These are phyloP conservation scores for Neodon shergylaensis DNA, from an alignment of 2,113 vertebrate species.

Conservation along the genomic window DNA sequence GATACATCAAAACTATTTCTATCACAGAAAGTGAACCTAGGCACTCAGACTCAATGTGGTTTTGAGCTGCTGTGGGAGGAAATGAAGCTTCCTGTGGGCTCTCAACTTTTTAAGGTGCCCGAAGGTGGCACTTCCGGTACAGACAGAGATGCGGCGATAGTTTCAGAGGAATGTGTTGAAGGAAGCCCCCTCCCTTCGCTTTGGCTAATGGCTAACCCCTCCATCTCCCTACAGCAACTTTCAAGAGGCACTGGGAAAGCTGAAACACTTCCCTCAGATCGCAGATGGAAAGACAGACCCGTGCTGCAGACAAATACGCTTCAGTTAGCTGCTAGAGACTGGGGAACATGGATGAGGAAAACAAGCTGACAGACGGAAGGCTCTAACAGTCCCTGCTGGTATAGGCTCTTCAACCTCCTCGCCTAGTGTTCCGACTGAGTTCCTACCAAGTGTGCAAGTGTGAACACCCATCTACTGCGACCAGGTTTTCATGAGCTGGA, in stretches of 20 bases:
- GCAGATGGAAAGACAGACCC: not conserved
- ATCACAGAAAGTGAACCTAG: not conserved
- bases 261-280: not conserved
- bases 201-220: not conserved
- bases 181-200: not conserved
- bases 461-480: not conserved
- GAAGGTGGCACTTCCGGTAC: not conserved
- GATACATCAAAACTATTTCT: not conserved
- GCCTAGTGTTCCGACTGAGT: not conserved
- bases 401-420: not conserved
- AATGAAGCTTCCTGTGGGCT: not conserved
- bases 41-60: not conserved
- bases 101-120: not conserved
- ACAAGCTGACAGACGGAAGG: not conserved
- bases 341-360: not conserved
- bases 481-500: not conserved
- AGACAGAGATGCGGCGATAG: not conserved
- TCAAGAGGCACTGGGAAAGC: not conserved
- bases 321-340: not conserved
- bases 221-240: not conserved
- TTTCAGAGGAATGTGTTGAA: not conserved
- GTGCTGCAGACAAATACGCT: not conserved
- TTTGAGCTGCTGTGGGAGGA: not conserved
- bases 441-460: not conserved
- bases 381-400: rapidly evolving